Conservation (phyloP, 2,888 invertebrate species). For the Drosophila stalkeri region DNA sequence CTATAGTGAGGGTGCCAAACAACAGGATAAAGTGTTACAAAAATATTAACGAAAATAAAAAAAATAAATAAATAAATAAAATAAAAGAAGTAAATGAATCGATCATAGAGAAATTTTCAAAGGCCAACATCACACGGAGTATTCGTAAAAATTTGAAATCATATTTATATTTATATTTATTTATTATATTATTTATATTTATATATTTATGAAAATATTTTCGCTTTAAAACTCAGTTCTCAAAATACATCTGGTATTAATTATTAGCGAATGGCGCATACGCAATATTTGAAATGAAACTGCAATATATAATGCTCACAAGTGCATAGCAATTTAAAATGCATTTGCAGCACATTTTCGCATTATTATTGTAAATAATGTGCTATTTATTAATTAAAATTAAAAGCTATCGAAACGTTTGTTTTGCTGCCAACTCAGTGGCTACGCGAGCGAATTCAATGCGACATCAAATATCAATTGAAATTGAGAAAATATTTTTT, state of each 20-base stretch:
- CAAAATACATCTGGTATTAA: slow-evolving; percentile 4
- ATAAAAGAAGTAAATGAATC: too few relatives aligned
- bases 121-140: not conserved
- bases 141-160: not conserved
- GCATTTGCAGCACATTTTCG: slow-evolving; percentile 40
- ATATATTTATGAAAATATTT: too few relatives aligned
- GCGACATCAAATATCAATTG: not conserved
- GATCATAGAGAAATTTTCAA: not conserved
- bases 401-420: slow-evolving; percentile 26
- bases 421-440: too few relatives aligned
- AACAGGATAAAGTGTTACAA: not conserved
- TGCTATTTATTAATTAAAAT: slow-evolving; percentile 27
- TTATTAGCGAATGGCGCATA: slow-evolving; percentile 19
- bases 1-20: slow-evolving; percentile 14
- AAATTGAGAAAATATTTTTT: not conserved
- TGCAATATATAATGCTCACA: not conserved
- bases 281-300: slow-evolving; percentile 16
- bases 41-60: too few relatives aligned
- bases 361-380: slow-evolving; percentile 52
- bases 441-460: not conserved
- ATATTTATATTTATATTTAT: not conserved
- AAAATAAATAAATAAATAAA: too few relatives aligned
- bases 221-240: too few relatives aligned
- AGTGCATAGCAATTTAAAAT: slow-evolving; percentile 28
- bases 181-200: not conserved